Evolutionary conservation across 2,888 invertebrate species (phyloP).

Genomic region (Drosophila fulvimacula): DNA sequence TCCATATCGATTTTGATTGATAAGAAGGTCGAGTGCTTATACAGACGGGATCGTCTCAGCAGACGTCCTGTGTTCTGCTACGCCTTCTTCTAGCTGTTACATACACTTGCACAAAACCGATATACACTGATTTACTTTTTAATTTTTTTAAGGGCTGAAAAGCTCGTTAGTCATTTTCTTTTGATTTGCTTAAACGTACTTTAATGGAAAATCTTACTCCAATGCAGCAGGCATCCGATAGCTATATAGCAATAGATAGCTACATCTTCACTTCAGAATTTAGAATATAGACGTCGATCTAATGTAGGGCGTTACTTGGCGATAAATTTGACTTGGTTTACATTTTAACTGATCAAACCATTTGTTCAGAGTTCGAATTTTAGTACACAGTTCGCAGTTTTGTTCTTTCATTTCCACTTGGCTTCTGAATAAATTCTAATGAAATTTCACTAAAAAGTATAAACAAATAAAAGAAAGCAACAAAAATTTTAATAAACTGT

Average conservation of each 20-base stretch:
- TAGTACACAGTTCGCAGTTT: neutral
- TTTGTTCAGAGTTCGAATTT: neutral
- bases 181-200: neutral
- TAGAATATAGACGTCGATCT: neutral
- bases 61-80: no score
- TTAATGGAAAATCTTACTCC: conserved; percentile 1
- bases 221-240: neutral
- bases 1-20: no score
- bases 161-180: no score
- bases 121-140: no score
- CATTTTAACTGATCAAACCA: neutral
- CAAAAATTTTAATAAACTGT: neutral
- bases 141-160: neutral
- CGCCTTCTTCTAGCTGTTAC: no score
- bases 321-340: neutral
- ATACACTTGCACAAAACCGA: no score
- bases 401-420: neutral
- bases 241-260: neutral
- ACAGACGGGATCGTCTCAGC: no score
- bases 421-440: neutral
- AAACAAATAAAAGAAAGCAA: neutral
- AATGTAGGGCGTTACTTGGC: neutral
- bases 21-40: no score
- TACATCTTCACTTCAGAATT: neutral
- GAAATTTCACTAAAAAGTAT: conserved; percentile 6